These are phyloP conservation scores for Hipposideros armiger DNA, from an alignment of 2,113 vertebrate species.

Conservation along the genomic window DNA sequence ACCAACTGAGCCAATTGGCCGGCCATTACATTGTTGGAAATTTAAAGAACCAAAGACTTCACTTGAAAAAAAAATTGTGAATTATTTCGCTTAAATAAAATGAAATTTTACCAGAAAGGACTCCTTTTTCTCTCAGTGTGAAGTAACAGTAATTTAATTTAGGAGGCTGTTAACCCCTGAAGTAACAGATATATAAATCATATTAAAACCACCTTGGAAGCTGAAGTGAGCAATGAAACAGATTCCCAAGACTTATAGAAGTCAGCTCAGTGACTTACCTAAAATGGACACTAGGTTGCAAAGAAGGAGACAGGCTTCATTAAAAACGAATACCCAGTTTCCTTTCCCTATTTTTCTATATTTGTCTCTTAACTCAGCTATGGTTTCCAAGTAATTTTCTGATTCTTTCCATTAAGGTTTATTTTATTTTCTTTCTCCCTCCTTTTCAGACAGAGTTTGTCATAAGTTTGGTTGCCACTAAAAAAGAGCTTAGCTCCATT, in stretches of 20 bases:
- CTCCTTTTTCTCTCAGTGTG: conserved; percentile 33
- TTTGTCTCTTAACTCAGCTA: background rate
- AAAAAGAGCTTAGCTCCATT: conserved; percentile 55
- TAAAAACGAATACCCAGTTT: conserved; percentile 66
- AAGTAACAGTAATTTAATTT: conserved; percentile 73
- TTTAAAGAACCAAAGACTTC: background rate
- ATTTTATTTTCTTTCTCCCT: background rate
- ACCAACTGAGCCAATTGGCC: too few relatives aligned
- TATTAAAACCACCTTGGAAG: conserved; percentile 67
- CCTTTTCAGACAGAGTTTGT: conserved; percentile 1
- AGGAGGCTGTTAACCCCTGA: conserved; percentile 65
- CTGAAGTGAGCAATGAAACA: conserved; percentile 50
- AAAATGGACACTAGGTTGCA: conserved; percentile 31
- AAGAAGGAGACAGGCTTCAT: conserved; percentile 50
- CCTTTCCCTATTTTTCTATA: background rate
- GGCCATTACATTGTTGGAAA: background rate
- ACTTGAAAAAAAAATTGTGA: background rate
- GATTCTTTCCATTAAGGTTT: conserved; percentile 13
- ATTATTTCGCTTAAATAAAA: conserved; percentile 64
- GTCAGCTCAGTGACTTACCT: conserved; percentile 39
- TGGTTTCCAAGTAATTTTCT: conserved; percentile 28
- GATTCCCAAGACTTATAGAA: conserved; percentile 54
- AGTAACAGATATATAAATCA: conserved; percentile 67
- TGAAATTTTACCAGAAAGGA: conserved; percentile 58
- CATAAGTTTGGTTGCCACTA: background rate